These are phyloP conservation scores for Napeogenes sylphis DNA, from an alignment of 2,888 invertebrate genomes.

Conservation along the genomic window DNA sequence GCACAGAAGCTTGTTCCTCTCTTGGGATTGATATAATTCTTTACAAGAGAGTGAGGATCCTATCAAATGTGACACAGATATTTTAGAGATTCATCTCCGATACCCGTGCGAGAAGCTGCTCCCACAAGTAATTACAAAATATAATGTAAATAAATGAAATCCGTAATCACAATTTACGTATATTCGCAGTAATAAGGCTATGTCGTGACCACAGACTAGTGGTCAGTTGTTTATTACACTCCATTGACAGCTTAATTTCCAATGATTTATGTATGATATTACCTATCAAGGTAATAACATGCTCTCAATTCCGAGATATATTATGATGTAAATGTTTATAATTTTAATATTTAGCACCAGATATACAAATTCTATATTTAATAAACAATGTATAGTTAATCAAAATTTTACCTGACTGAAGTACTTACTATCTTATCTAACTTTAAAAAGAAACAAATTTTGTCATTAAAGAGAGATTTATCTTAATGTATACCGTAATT, in stretches of 20 bases:
- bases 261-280: constrained; percentile 45
- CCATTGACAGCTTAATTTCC: constrained; percentile 48
- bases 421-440: too few relatives aligned
- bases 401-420: too few relatives aligned
- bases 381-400: not conserved
- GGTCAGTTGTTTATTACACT: constrained; percentile 21
- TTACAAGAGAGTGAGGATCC: too few relatives aligned
- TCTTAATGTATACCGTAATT: too few relatives aligned
- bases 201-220: constrained; percentile 25
- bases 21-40: too few relatives aligned
- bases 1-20: too few relatives aligned
- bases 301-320: not conserved
- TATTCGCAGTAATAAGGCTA: constrained; percentile 7
- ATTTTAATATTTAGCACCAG: not conserved
- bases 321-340: not conserved
- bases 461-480: too few relatives aligned
- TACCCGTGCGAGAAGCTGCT: too few relatives aligned
- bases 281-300: constrained; percentile 8
- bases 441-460: too few relatives aligned
- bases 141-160: not conserved
- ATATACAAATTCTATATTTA: too few relatives aligned
- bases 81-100: too few relatives aligned
- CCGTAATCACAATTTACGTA: not conserved
- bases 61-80: too few relatives aligned
- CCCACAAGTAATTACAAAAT: not conserved